Conservation (phyloP, 2,888 invertebrate genomes). For the Hemicrepidius hirtus region DNA sequence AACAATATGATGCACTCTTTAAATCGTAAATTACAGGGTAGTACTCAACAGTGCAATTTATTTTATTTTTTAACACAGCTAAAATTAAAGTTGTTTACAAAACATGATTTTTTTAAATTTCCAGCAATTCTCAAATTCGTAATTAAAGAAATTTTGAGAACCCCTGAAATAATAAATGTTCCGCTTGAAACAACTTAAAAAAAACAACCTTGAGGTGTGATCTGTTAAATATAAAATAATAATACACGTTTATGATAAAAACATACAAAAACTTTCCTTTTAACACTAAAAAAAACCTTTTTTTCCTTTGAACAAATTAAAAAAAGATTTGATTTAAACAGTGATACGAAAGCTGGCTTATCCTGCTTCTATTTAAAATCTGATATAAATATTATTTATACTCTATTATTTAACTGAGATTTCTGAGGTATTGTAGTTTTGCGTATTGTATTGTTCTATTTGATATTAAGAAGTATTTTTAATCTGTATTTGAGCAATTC, state of each 20-base stretch:
- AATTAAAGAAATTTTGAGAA: neutral
- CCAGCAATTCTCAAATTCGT: no score
- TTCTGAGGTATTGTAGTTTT: conserved; percentile 73
- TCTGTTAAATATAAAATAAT: conserved; percentile 2
- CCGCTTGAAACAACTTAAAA: conserved; percentile 17
- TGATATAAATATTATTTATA: conserved; percentile 69
- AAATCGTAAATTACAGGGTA: conserved; percentile 1
- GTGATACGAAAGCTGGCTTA: conserved; percentile 31
- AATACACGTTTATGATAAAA: neutral
- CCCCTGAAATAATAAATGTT: conserved; percentile 8
- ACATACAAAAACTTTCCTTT: neutral
- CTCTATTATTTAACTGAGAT: conserved; percentile 69
- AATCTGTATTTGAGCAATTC: conserved; percentile 62
- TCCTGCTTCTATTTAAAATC: conserved; percentile 58
- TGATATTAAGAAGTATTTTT: conserved; percentile 42
- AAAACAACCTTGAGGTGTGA: conserved; percentile 13
- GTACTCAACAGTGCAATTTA: neutral
- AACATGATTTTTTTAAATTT: no score
- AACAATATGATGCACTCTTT: conserved; percentile 31
- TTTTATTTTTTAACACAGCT: neutral
- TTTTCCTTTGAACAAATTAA: neutral
- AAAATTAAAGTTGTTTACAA: no score
- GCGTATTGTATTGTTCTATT: conserved; percentile 66
- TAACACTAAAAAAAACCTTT: neutral
- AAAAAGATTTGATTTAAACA: conserved; percentile 25